phyloP scores from a whole-genome alignment of 2,113 vertebrate genomes.

The Craseonycteris thonglongyai region DNA sequence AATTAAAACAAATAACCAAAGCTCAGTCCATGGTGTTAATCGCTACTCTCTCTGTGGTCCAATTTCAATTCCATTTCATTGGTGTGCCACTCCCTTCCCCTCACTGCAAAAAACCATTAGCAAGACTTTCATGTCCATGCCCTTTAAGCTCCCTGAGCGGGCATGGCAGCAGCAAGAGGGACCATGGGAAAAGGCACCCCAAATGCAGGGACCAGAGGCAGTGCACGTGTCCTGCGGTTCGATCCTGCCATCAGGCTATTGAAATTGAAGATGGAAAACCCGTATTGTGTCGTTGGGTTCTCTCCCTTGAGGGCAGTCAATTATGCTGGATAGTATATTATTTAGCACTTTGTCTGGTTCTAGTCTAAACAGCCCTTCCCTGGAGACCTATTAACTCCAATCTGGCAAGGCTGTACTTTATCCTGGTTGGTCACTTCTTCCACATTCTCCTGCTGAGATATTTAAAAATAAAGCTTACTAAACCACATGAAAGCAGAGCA shows the following conservation, averaged over 20 bases:
- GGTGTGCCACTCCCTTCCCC: background rate
- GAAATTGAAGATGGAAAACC: conserved; percentile 22
- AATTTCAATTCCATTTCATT: background rate
- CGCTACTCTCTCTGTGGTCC: background rate
- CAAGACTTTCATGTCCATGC: background rate
- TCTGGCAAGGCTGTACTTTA: background rate
- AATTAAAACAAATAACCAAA: background rate
- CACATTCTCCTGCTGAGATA: background rate
- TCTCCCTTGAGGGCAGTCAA: background rate
- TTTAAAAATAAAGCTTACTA: conserved; percentile 1
- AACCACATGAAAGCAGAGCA: background rate
- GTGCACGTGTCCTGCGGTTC: background rate
- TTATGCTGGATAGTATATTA: conserved; percentile 8
- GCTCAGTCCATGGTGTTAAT: background rate
- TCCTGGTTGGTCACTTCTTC: conserved; percentile 19
- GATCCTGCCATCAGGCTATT: background rate
- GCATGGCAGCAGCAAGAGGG: background rate
- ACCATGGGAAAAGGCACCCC: background rate
- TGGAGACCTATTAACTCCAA: conserved; percentile 36
- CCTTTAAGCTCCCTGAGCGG: background rate
- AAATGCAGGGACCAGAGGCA: background rate
- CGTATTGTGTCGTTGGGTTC: background rate
- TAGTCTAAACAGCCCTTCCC: conserved; percentile 19
- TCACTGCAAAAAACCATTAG: background rate
- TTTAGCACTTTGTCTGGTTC: conserved; percentile 17